A percentile compares a stretch with the other conserved stretches of the same genome.
phyloP scores from a whole-genome alignment of 2,113 vertebrate species.

The Odobenus rosmarus region DNA sequence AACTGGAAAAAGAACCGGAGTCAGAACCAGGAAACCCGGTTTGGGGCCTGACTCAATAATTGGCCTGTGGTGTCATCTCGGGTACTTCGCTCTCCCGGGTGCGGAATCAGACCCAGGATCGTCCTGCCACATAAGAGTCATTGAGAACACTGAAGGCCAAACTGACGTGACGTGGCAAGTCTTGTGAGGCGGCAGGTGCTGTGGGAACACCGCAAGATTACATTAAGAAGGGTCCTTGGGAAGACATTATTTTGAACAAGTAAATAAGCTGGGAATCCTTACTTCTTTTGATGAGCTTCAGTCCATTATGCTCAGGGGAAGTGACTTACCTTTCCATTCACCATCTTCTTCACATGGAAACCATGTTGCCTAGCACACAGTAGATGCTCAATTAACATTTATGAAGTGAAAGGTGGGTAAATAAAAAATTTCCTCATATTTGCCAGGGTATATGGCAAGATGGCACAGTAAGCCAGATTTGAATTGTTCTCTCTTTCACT shows the following conservation, averaged over 20 bases:
- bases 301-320: not conserved
- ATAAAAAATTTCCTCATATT: not conserved
- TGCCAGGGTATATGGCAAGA: not conserved
- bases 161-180: not conserved
- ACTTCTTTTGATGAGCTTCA: not conserved
- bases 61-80: not conserved
- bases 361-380: not conserved
- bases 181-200: not conserved
- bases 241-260: slow-evolving; percentile 31
- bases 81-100: not conserved
- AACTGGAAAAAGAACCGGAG: not conserved
- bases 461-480: not conserved
- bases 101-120: not conserved
- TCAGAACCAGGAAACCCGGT: not conserved
- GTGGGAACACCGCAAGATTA: not conserved
- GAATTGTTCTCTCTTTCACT: slow-evolving; percentile 7
- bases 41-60: not conserved
- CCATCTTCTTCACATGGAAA: not conserved
- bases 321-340: not conserved
- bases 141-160: not conserved
- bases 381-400: not conserved
- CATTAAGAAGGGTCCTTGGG: not conserved
- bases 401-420: not conserved
- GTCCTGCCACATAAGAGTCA: not conserved
- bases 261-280: not conserved